Conservation (phyloP, 2,888 invertebrate species). For the Acholoe squamosa region DNA sequence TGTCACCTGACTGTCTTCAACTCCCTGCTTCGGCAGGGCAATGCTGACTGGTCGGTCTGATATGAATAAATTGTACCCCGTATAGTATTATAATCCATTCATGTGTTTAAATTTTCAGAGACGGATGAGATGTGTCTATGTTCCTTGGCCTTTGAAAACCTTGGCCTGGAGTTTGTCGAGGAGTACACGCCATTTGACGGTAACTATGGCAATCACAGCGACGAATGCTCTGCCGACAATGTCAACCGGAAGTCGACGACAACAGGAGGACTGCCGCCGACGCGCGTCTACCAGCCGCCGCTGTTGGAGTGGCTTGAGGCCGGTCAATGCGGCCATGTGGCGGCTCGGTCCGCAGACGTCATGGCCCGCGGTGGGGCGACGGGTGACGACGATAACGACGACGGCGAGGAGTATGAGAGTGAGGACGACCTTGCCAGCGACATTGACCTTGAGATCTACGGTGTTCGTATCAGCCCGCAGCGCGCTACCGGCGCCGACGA, state of each 20-base stretch:
- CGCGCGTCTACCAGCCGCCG: slow-evolving; percentile 62
- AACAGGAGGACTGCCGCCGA: slow-evolving; percentile 20
- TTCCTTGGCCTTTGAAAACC: slow-evolving; percentile 61
- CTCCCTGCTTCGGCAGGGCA: background rate
- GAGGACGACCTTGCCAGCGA: slow-evolving; percentile 62
- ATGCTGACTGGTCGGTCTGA: background rate
- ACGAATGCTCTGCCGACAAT: slow-evolving; percentile 32
- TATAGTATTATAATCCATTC: background rate
- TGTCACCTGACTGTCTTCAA: background rate
- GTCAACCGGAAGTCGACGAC: background rate
- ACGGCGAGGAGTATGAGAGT: slow-evolving; percentile 44
- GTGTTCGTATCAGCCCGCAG: slow-evolving; percentile 52
- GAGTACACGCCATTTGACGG: slow-evolving; percentile 43
- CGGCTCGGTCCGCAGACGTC: background rate
- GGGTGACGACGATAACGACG: slow-evolving; percentile 41
- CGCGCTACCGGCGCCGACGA: slow-evolving; percentile 46
- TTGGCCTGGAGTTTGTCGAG: slow-evolving; percentile 61
- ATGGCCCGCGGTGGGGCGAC: background rate
- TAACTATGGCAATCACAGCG: background rate
- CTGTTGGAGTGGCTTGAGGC: slow-evolving; percentile 58
- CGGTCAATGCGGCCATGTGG: slow-evolving; percentile 60
- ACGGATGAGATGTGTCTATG: slow-evolving; percentile 63
- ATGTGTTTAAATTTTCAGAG: slow-evolving; percentile 51
- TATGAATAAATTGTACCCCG: background rate
- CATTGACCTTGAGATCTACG: slow-evolving; percentile 62